phyloP scores from a whole-genome alignment of 2,888 invertebrate genomes.

The Seira ritae region DNA sequence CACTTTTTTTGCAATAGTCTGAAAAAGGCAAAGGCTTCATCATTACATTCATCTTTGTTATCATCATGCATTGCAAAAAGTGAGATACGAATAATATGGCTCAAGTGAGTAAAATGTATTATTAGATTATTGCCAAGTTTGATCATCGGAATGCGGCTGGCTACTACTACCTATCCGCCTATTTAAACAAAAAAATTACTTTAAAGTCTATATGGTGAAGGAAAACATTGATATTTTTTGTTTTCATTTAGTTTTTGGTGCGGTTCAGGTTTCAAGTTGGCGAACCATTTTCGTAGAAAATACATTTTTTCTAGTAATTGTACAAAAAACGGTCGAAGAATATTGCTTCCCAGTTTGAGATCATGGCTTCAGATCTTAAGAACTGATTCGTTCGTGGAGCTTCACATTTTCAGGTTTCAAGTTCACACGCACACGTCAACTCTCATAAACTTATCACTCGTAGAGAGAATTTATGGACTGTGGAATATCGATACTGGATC shows the following conservation, averaged over 20 bases:
- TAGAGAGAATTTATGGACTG: not conserved
- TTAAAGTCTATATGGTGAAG: not conserved
- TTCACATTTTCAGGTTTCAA: slow-evolving; percentile 41
- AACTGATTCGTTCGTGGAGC: slow-evolving; percentile 31
- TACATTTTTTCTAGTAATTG: slow-evolving; percentile 6
- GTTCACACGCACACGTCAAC: slow-evolving; percentile 30
- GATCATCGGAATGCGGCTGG: slow-evolving; percentile 8
- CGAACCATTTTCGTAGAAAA: not conserved
- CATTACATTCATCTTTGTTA: slow-evolving; percentile 12
- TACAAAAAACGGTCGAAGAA: not conserved
- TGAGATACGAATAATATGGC: slow-evolving; percentile 11
- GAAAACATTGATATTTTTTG: slow-evolving; percentile 7
- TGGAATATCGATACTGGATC: not conserved
- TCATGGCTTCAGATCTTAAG: not conserved
- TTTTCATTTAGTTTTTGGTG: slow-evolving; percentile 14
- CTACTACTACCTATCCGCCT: not conserved
- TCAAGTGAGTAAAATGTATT: slow-evolving; percentile 21
- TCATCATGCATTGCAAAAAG: slow-evolving; percentile 7
- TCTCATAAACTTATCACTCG: not conserved
- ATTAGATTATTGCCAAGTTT: slow-evolving; percentile 6
- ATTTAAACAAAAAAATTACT: slow-evolving; percentile 11
- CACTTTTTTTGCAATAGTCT: slow-evolving; percentile 5
- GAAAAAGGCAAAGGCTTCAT: slow-evolving; percentile 18
- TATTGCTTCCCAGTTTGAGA: slow-evolving; percentile 43
- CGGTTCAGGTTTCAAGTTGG: slow-evolving; percentile 1